Conservation (phyloP, 2,113 vertebrate species). For the Zonotrichia leucophrys region DNA sequence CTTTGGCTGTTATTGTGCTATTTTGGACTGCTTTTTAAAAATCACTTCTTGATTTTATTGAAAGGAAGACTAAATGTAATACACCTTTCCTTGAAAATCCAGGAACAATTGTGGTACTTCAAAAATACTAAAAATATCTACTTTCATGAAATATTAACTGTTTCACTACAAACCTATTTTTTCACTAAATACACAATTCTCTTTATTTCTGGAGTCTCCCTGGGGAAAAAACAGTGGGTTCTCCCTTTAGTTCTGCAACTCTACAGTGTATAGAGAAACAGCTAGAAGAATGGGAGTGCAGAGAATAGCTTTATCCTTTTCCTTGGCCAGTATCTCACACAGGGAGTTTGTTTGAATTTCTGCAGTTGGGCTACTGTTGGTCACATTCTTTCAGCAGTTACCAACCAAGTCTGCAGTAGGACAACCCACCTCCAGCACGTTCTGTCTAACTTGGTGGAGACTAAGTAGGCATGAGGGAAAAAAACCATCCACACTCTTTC, state of each 20-base stretch:
- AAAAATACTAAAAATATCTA: constrained; percentile 89
- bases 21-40: constrained; percentile 78
- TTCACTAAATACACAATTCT: constrained; percentile 85
- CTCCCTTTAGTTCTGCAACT: constrained; percentile 71
- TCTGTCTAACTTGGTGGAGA: constrained; percentile 52
- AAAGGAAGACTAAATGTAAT: constrained; percentile 84
- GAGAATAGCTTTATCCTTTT: constrained; percentile 64
- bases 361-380: constrained; percentile 44
- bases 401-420: constrained; percentile 52
- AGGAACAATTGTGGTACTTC: constrained; percentile 82
- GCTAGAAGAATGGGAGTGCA: constrained; percentile 62
- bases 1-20: constrained; percentile 84
- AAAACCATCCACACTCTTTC: constrained; percentile 71
- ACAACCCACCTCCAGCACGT: constrained; percentile 62
- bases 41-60: constrained; percentile 73
- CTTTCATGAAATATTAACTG: constrained; percentile 86
- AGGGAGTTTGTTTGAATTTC: constrained; percentile 49
- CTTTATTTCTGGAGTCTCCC: constrained; percentile 77
- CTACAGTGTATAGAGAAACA: constrained; percentile 69
- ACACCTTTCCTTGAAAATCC: constrained; percentile 81
- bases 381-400: constrained; percentile 38
- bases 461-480: constrained; percentile 74
- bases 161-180: constrained; percentile 87
- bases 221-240: constrained; percentile 61
- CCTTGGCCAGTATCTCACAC: constrained; percentile 65